phyloP scores from a whole-genome alignment of 2,113 vertebrate species.

The Cryptomyrus ogoouensis region DNA sequence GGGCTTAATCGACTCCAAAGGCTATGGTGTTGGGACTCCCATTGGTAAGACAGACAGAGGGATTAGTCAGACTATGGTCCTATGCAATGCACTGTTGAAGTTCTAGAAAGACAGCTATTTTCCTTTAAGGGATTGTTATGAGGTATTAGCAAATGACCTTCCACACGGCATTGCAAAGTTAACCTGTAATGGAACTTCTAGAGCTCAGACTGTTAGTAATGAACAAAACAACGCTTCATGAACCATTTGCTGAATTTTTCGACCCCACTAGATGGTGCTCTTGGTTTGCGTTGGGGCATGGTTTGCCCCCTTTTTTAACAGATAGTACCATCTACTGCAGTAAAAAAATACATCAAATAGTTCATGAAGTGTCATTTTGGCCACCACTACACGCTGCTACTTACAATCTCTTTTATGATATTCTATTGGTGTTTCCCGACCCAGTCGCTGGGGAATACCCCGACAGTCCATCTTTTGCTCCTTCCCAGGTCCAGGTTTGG shows the following conservation, averaged over 20 bases:
- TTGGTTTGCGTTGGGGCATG: background rate
- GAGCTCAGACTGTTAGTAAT: background rate
- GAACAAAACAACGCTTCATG: background rate
- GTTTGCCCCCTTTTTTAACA: background rate
- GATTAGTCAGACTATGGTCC: background rate
- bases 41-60: constrained; percentile 70
- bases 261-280: background rate
- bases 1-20: constrained; percentile 94
- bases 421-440: background rate
- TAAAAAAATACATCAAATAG: background rate
- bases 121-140: background rate
- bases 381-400: background rate
- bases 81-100: background rate
- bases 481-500: background rate
- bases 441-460: background rate
- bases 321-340: background rate
- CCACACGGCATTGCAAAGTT: background rate
- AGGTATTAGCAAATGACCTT: background rate
- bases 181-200: background rate
- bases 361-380: background rate
- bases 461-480: background rate
- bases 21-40: constrained; percentile 95
- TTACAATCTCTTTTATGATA: background rate
- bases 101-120: background rate
- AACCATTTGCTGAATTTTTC: background rate